Evolutionary conservation across 1,140 invertebrate species (phyloP), one percentile per base, ranked within the genome.

Genomic region (Batillaria attramentaria): DNA sequence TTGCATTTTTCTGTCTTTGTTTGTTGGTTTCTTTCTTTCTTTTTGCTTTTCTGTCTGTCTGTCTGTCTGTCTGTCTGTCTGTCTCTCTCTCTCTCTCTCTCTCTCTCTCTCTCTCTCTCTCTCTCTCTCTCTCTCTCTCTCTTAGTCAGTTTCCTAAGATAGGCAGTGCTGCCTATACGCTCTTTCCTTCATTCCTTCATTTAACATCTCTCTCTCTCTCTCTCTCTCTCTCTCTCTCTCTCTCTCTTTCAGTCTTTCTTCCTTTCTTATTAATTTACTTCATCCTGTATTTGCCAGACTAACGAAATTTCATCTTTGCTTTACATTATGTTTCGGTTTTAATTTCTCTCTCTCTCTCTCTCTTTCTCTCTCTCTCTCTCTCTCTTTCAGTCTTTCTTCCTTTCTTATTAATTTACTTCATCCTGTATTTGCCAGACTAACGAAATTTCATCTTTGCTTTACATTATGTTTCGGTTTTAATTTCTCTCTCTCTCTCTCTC

Each of bases 31-130:
- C 46, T 50, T 24, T 50, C 10, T 50, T 24, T 50, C 46, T 50
- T 8, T 50, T 24, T 50, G 46, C 24, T 24, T 50, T 8, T 50
- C 46, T 50, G 46, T 50, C 46, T 50, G 46, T 50, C 46, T 50
- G 46, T 50, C 46, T 50, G 46, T 50, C 46, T 50, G 46, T 50
- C 46, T 50, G 46, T 50, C 46, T 50, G 46, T 50, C 46, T 50
- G 46, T 50, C 46, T 50, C 10, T 50, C 46, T 50, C 10, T 50
- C 46, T 50, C 10, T 50, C 46, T 50, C 10, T 50, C 46, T 50
- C 10, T 50, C 10, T 50, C 46, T 50, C 46, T 50, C 46, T 50
- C n/a, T 50, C 46, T 50, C 46, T 50, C 46, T 50, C 46, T 50
- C 46, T 50, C 10, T 50, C 46, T 50, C 46, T 50, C 46, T 50